Evolutionary conservation across 2,113 vertebrate species (phyloP), one percentile per base, ranked within the genome.

Genomic region (Murina feae): DNA sequence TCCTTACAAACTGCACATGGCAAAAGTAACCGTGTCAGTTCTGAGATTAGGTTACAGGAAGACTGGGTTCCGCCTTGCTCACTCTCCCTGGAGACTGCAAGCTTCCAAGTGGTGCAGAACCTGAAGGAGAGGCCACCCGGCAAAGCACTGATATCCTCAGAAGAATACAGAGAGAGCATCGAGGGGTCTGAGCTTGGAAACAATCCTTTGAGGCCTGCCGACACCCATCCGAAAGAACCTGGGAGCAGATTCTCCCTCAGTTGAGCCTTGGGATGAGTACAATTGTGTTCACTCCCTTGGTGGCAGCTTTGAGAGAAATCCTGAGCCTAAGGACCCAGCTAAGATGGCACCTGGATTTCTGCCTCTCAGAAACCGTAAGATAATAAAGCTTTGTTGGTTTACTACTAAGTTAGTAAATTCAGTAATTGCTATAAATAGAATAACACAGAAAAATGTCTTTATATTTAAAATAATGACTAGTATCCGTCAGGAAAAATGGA

Each of bases 181-280:
- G 17, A 2, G 4, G 30, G 37, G 8, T 63, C 6, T 32, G 28
- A 76, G 7, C 3, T 49, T 55, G 2, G 2, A 86, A 35, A 44
- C 47, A 35, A 42, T 37, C n/a, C 6, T 18, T 1, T 58, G 9
- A 78, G n/a, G 1, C 14, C 51, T 49, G 37, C 23, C 18, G 23
- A 28, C 8, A 23, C 11, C 2, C 21, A 21, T 9, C 0, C 8
- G 16, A 44, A 6, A 9, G 13, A 68, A 0, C 0, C 3, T 6
- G 0, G 14, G 8, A 32, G 5, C 5, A 42, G 12, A 18, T 35
- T n/a, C 30, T 11, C 4, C 11, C 5, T 37, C 14, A 28, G 28
- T 3, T 9, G 20, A 60, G 23, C 6, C 51, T 39, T 6, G 11
- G n/a, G 35, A 44, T 53, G 7, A 84, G 11, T n/a, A 16, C 1